Base-by-base conservation (phyloP, 2,888 invertebrate genomes). In the Mylabris sibirica region DNA sequence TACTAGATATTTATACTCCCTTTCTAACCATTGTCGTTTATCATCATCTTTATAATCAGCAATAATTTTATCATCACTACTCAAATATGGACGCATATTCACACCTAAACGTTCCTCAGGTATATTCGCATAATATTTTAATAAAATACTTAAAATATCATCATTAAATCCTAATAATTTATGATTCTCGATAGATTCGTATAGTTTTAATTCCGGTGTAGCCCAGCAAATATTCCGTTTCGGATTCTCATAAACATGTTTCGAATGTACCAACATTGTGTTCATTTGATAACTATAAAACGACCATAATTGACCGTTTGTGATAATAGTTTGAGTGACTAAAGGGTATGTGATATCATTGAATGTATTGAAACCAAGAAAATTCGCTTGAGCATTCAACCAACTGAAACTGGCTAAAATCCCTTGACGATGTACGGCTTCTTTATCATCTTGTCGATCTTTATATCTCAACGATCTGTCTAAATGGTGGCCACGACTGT, bases 241-340 rank as follows among this genome's bases (percentile, higher is more conserved):
- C 0, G 88, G 89, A 84, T 95, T 95, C 12, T 87, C 87, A 41
- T 88, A 84, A n/a, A 88, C 84, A 76, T 90, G 81, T 74, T 91
- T 88, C 35, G 88, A 86, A 78, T 93, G 90, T 75, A 94, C 84
- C 14, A 89, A 80, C 41, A 91, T 87, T 0, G 97, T 98, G 82
- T 99, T 99, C 67, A 99, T 85, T 84, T 99, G 99, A 82, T 98
- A 99, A 14, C 91, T 89, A 80, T 92, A 94, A 74, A 98, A 93
- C 0, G 93, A 93, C 91, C 95, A 97, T 3, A 89, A 82, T 74
- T 93, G 90, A 0, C 99, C 98, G 85, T 99, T 93, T 0, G 97
- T 95, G 49, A 98, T 88, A 14, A 97, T 87, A 17, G 93, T 92
- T 88, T 99, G 98, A 3, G 95, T 93, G 0, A 92, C 90, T 66